Percentiles rank a stretch among this genome's conserved stretches.
phyloP scores from a whole-genome alignment of 2,888 invertebrate species.

The Eupithecia abbreviata region DNA sequence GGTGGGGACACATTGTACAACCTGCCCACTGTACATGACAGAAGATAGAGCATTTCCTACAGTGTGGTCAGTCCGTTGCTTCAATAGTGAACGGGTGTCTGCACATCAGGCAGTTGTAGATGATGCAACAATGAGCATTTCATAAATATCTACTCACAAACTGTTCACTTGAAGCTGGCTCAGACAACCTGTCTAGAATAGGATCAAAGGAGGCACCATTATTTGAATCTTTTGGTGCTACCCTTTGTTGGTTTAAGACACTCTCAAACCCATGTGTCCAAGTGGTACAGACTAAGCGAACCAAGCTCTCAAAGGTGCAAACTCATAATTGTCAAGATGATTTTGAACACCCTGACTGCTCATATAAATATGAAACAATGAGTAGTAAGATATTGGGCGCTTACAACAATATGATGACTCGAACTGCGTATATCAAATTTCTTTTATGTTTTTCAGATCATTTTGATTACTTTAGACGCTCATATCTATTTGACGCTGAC shows the following conservation, averaged over 20 bases:
- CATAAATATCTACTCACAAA: background rate
- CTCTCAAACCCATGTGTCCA: background rate
- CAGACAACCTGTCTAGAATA: background rate
- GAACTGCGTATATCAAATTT: too few species aligned
- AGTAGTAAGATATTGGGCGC: too few species aligned
- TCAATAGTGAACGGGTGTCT: background rate
- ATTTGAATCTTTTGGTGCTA: background rate
- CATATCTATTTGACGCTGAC: too few species aligned
- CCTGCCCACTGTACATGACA: background rate
- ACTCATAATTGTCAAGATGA: too few species aligned
- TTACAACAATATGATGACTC: too few species aligned
- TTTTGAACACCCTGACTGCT: too few species aligned
- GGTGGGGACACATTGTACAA: background rate
- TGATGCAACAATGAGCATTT: background rate
- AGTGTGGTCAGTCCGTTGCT: background rate
- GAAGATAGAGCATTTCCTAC: background rate
- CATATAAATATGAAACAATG: too few species aligned
- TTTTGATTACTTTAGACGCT: too few species aligned
- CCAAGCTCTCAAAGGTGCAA: too few species aligned
- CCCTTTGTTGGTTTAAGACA: background rate
- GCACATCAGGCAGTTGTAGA: background rate
- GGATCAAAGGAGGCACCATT: background rate
- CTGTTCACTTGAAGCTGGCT: background rate
- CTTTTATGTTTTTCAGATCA: too few species aligned
- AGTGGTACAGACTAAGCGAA: background rate